Evolutionary conservation across 2,888 invertebrate species (phyloP), one percentile per base, ranked within the genome.

Genomic region (Lasioglossum oenotherae): DNA sequence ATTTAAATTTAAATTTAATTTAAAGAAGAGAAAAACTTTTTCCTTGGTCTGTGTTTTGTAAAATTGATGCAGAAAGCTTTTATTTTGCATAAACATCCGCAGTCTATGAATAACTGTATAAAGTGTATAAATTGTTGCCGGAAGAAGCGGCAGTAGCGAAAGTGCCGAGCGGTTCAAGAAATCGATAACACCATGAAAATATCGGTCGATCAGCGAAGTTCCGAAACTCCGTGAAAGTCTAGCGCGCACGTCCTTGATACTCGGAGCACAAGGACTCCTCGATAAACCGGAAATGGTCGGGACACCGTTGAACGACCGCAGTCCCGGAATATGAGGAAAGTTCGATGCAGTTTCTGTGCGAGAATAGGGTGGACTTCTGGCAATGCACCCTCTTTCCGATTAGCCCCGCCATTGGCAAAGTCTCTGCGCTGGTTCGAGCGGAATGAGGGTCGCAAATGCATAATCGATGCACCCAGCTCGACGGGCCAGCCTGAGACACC

Each of bases 391-490:
- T 85, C 74, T 31, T 60, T 64, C 71, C 85, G 78, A 78, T 85
- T 86, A 85, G 78, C 78, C 74, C 85, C 85, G 78, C 83, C 90
- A 90, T 89, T 90, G 86, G 91, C 87, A 77, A 81, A 81, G 82
- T 80, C 82, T 80, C 82, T 72, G 80, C 64, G 31, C 44, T 60
- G 78, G 73, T 78, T 83, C 49, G 84, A 91, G 89, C 86, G 88
- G 90, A 92, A 92, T 91, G 90, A 87, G 88, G 91, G 90, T 92
- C 93, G 87, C 86, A 83, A 78, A 85, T 91, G 88, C 92, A 92
- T 92, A 93, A 93, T 93, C 93, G 93, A 93, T 93, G 92, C 93
- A 84, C 90, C 53, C 1, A n/a, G 89, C 89, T 67, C 90, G 90
- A 86, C 86, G 88, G 87, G 88, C 88, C 78, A 19, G 35, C 64